phyloP scores from a whole-genome alignment of 1,140 invertebrate genomes.

The Carposina sasakii region DNA sequence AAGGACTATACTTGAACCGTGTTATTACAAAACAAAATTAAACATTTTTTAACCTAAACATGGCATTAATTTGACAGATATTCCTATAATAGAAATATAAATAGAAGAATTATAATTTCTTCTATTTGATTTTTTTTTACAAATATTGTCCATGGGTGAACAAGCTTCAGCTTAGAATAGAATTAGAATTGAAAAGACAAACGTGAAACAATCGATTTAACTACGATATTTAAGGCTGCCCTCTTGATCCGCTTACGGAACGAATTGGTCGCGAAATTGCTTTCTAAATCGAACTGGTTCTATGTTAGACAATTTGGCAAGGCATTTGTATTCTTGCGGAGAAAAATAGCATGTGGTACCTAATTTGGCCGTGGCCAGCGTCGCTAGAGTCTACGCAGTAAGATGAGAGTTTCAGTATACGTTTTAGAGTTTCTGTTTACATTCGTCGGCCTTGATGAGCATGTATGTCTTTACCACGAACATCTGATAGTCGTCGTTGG shows the following conservation, averaged over 20 bases:
- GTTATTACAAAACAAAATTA: neutral
- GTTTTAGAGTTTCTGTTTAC: neutral
- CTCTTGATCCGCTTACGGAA: slow-evolving; percentile 66
- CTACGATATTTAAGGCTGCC: slow-evolving; percentile 57
- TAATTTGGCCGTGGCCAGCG: neutral
- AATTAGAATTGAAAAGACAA: neutral
- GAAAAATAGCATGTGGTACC: slow-evolving; percentile 55
- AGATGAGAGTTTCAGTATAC: neutral
- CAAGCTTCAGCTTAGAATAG: neutral
- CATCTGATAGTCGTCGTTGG: slow-evolving; percentile 60
- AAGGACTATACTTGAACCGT: neutral
- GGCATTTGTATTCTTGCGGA: slow-evolving; percentile 69
- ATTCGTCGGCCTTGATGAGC: neutral
- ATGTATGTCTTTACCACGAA: slow-evolving; percentile 35
- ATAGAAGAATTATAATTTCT: neutral
- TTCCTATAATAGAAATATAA: neutral
- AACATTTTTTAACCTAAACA: neutral
- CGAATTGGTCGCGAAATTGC: slow-evolving; percentile 69
- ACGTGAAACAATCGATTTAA: neutral
- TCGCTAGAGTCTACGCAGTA: neutral
- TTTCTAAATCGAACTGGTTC: slow-evolving; percentile 69
- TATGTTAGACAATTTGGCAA: slow-evolving; percentile 69
- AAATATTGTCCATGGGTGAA: neutral
- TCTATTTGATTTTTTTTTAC: neutral
- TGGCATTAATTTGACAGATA: neutral